Percentiles rank a stretch among this genome's conserved stretches.
These are phyloP conservation scores for Hyposmocoma kahamanoa DNA, from an alignment of 1,140 invertebrate genomes.

Conservation along the genomic window DNA sequence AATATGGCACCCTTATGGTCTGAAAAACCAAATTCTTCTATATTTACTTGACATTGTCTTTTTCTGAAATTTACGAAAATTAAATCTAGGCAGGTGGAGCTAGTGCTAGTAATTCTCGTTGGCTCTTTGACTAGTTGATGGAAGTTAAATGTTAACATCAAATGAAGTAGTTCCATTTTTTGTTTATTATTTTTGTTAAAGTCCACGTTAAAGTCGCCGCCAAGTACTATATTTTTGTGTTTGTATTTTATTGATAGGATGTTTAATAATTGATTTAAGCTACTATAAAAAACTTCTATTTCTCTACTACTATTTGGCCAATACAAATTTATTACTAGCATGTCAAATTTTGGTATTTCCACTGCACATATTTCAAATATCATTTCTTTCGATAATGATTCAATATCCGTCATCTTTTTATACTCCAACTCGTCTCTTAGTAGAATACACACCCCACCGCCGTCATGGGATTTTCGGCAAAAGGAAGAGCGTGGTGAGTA, in stretches of 20 bases:
- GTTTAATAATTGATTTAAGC: not conserved
- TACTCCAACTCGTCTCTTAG: not conserved
- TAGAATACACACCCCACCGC: not conserved
- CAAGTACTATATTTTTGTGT: conserved; percentile 1
- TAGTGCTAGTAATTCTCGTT: not conserved
- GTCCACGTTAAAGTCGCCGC: conserved; percentile 5
- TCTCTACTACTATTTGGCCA: conserved; percentile 1
- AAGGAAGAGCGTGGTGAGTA: not conserved
- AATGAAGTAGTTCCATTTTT: not conserved
- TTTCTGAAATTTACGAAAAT: conserved; percentile 4
- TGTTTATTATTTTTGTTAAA: not conserved
- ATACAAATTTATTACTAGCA: conserved; percentile 1
- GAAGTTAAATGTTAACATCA: conserved; percentile 3
- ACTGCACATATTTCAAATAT: not conserved
- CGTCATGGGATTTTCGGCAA: not conserved
- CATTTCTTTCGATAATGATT: not conserved
- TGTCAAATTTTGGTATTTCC: not conserved
- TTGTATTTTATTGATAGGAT: not conserved
- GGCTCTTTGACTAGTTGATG: not conserved
- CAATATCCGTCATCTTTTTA: not conserved
- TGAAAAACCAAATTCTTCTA: conserved; percentile 5
- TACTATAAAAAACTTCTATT: not conserved
- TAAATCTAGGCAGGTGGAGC: conserved; percentile 7
- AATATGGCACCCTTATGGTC: conserved; percentile 3
- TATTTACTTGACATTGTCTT: not conserved